Evolutionary conservation across 2,797 vertebrate species (phyloP).

Genomic region (Dendrocincla fuliginosa): DNA sequence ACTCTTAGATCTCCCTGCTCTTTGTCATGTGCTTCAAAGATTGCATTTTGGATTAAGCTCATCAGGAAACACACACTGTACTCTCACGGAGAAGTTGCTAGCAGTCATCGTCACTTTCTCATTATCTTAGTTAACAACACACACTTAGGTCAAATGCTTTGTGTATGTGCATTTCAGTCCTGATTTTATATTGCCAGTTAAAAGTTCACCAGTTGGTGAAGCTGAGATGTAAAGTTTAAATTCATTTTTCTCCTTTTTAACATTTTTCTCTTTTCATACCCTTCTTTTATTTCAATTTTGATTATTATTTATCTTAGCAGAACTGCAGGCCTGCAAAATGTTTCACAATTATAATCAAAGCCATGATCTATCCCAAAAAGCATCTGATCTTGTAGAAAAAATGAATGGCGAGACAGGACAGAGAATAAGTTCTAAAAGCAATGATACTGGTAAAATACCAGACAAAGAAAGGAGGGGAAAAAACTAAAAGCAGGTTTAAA

Average conservation of each 20-base stretch:
- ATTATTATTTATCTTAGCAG: background rate
- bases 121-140: background rate
- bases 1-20: background rate
- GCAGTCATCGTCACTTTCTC: background rate
- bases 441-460: background rate
- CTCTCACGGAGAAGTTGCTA: background rate
- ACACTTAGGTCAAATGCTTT: background rate
- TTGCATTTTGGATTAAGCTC: background rate
- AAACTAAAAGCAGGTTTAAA: background rate
- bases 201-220: background rate
- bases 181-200: background rate
- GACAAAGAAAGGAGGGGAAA: background rate
- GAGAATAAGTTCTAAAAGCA: background rate
- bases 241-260: background rate
- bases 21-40: background rate
- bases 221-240: background rate
- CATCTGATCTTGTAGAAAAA: background rate
- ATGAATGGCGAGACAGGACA: background rate
- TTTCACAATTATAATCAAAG: background rate
- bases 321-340: background rate
- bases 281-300: background rate
- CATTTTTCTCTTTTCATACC: background rate
- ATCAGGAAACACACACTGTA: background rate
- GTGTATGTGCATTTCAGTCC: background rate
- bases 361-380: background rate